phyloP scores from a whole-genome alignment of 2,888 invertebrate species.

The Adelphocoris suturalis region DNA sequence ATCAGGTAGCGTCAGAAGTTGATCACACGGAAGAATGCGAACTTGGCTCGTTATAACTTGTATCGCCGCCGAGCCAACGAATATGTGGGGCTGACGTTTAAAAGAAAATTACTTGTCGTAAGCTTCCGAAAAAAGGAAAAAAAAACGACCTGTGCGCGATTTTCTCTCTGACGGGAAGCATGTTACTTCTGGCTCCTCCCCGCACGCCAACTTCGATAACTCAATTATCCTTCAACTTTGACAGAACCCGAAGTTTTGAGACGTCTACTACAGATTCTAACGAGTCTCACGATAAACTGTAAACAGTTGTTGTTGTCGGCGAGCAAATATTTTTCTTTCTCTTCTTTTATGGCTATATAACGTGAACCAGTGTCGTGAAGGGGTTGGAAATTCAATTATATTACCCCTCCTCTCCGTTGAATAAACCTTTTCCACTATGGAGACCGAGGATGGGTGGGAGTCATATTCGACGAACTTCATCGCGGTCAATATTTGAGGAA shows the following conservation, averaged over 20 bases:
- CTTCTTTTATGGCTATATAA: background rate
- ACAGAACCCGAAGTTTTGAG: constrained; percentile 22
- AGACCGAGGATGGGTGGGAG: background rate
- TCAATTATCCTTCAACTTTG: constrained; percentile 57
- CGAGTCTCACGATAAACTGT: constrained; percentile 45
- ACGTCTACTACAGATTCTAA: constrained; percentile 47
- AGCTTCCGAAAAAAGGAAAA: background rate
- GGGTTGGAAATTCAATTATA: constrained; percentile 26
- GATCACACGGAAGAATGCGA: background rate
- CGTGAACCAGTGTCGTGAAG: background rate
- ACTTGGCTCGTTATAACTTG: constrained; percentile 8
- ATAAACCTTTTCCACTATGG: background rate
- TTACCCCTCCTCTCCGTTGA: background rate
- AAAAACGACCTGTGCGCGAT: background rate
- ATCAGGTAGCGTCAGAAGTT: background rate
- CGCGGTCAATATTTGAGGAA: constrained; percentile 1
- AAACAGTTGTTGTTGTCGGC: constrained; percentile 23
- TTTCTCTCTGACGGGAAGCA: constrained; percentile 5
- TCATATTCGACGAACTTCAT: background rate
- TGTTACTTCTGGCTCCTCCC: constrained; percentile 40
- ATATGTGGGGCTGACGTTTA: constrained; percentile 2
- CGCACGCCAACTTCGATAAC: constrained; percentile 57
- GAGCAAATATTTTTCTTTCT: constrained; percentile 19
- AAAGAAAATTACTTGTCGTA: constrained; percentile 24
- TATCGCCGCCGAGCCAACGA: background rate